A percentile compares a stretch with the other conserved stretches of the same genome.
Conservation (phyloP, 2,888 invertebrate genomes). For the Lobophora halterata region DNA sequence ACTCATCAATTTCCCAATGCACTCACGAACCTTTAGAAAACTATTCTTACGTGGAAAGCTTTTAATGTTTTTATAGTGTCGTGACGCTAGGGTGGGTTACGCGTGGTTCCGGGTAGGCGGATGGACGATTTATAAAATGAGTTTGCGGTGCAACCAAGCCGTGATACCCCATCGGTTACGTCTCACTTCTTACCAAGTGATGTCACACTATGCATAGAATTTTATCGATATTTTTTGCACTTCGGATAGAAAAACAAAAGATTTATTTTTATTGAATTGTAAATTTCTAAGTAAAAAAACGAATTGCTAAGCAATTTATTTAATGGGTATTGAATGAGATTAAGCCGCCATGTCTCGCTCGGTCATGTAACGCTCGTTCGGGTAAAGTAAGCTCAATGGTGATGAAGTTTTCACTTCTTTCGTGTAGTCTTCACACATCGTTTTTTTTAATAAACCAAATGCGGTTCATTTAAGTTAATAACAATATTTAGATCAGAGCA, state of each 20-base stretch:
- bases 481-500: too few species aligned
- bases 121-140: constrained; percentile 78
- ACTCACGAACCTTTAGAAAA: constrained; percentile 1
- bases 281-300: too few species aligned
- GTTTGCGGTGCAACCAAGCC: constrained; percentile 79
- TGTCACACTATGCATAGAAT: constrained; percentile 13
- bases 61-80: constrained; percentile 40
- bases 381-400: too few species aligned
- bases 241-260: constrained; percentile 27
- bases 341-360: too few species aligned
- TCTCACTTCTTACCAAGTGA: constrained; percentile 75
- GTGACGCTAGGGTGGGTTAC: constrained; percentile 61
- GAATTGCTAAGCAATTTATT: too few species aligned
- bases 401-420: too few species aligned
- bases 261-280: not conserved
- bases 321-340: too few species aligned
- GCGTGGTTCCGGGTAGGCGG: constrained; percentile 74
- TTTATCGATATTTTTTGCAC: constrained; percentile 5
- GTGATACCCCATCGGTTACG: constrained; percentile 79
- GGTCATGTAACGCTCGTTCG: too few species aligned
- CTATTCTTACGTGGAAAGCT: constrained; percentile 27
- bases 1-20: not conserved
- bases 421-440: too few species aligned
- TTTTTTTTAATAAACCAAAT: too few species aligned
- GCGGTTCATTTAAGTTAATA: too few species aligned